These are phyloP conservation scores for Drosophila persimilis DNA, from an alignment of 1,140 invertebrate genomes.

Conservation along the genomic window DNA sequence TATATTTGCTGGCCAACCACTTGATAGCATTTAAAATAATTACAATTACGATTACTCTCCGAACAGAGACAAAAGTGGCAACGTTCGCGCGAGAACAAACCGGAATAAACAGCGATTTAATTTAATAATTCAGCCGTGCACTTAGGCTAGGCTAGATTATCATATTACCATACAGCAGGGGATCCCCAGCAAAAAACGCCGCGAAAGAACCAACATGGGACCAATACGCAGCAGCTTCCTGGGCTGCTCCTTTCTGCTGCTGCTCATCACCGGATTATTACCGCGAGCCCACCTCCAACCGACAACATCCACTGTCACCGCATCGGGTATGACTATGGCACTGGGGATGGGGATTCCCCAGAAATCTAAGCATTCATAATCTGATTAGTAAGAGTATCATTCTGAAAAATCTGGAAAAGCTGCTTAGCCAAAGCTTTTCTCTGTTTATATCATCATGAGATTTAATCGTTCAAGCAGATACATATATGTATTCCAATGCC, in stretches of 20 bases:
- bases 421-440: constrained; percentile 11
- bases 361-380: constrained; percentile 19
- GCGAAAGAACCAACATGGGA: constrained; percentile 63
- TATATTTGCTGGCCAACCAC: constrained; percentile 32
- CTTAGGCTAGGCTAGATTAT: constrained; percentile 51
- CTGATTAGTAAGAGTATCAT: constrained; percentile 32
- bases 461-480: no score
- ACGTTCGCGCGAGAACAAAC: constrained; percentile 22
- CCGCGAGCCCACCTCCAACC: constrained; percentile 31
- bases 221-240: constrained; percentile 60
- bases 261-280: constrained; percentile 63
- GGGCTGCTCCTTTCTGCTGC: constrained; percentile 58
- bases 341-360: constrained; percentile 12
- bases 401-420: constrained; percentile 6
- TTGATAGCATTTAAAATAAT: constrained; percentile 68
- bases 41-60: constrained; percentile 35
- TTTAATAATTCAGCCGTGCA: constrained; percentile 70
- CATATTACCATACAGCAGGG: constrained; percentile 3
- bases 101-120: constrained; percentile 60
- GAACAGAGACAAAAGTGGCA: constrained; percentile 22
- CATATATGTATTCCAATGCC: no score
- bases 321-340: constrained; percentile 23
- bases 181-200: constrained; percentile 13
- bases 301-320: constrained; percentile 1
- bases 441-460: no score